Conservation (phyloP, 2,113 vertebrate genomes). For the Connochaetes taurinus region DNA sequence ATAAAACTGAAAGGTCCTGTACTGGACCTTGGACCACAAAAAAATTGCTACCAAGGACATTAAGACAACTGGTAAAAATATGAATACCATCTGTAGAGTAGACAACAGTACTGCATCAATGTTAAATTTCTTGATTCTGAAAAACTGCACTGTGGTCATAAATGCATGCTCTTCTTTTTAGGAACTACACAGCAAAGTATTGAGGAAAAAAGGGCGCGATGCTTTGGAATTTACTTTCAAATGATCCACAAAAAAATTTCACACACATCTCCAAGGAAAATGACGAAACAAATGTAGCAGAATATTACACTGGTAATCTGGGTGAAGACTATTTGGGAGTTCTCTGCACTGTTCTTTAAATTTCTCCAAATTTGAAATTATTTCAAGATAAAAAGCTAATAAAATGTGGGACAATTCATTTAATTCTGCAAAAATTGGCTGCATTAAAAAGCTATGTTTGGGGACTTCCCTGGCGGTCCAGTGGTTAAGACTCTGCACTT, state of each 20-base stretch:
- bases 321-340: not conserved
- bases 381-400: slow-evolving; percentile 7
- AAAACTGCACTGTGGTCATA: not conserved
- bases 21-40: not conserved
- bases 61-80: not conserved
- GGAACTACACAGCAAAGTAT: not conserved
- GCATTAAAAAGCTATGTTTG: not conserved
- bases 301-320: not conserved
- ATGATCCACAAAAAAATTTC: not conserved
- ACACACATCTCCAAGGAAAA: not conserved
- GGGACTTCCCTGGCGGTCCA: not conserved
- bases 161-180: not conserved
- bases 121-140: not conserved
- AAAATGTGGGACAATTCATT: not conserved
- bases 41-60: not conserved
- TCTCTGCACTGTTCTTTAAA: not conserved
- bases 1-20: not conserved
- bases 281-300: not conserved
- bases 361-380: not conserved
- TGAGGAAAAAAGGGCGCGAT: not conserved
- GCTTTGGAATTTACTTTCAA: not conserved
- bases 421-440: not conserved
- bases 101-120: not conserved
- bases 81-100: not conserved
- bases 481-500: not conserved